Conservation (phyloP, 2,113 vertebrate species). For the Cottus gobio region DNA sequence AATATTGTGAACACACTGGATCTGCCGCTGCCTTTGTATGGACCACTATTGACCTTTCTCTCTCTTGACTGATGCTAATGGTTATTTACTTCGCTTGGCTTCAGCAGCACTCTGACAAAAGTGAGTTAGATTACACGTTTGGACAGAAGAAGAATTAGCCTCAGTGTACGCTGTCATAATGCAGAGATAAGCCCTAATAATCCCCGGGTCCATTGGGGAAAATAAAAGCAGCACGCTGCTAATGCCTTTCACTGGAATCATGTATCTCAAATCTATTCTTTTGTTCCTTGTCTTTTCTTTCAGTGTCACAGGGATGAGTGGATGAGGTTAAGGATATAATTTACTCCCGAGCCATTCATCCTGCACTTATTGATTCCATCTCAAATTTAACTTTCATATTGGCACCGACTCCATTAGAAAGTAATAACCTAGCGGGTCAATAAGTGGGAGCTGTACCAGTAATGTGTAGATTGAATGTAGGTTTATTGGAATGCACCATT, state of each 20-base stretch:
- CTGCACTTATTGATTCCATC: slow-evolving; percentile 76
- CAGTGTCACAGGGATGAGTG: slow-evolving; percentile 47
- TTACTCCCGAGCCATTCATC: slow-evolving; percentile 68
- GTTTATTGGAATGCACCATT: slow-evolving; percentile 81
- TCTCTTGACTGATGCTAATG: slow-evolving; percentile 49
- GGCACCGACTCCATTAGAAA: slow-evolving; percentile 75
- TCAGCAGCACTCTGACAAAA: slow-evolving; percentile 24
- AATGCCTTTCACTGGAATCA: slow-evolving; percentile 46
- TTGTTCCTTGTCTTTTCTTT: slow-evolving; percentile 34
- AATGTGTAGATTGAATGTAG: slow-evolving; percentile 72
- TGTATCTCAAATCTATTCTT: slow-evolving; percentile 57
- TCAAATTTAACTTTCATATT: slow-evolving; percentile 79
- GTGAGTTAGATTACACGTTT: slow-evolving; percentile 60
- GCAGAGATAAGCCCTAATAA: slow-evolving; percentile 38
- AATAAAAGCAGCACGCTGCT: slow-evolving; percentile 38
- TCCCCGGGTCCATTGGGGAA: slow-evolving; percentile 40
- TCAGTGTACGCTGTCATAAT: slow-evolving; percentile 24
- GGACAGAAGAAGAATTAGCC: slow-evolving; percentile 39
- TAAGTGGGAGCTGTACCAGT: slow-evolving; percentile 70
- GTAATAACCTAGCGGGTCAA: slow-evolving; percentile 72
- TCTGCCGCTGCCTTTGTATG: neutral
- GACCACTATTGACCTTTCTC: slow-evolving; percentile 17
- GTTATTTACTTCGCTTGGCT: slow-evolving; percentile 62
- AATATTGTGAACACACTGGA: neutral
- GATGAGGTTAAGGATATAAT: slow-evolving; percentile 71